phyloP scores from a whole-genome alignment of 2,888 invertebrate genomes.

The Caenorhabditis sp. region DNA sequence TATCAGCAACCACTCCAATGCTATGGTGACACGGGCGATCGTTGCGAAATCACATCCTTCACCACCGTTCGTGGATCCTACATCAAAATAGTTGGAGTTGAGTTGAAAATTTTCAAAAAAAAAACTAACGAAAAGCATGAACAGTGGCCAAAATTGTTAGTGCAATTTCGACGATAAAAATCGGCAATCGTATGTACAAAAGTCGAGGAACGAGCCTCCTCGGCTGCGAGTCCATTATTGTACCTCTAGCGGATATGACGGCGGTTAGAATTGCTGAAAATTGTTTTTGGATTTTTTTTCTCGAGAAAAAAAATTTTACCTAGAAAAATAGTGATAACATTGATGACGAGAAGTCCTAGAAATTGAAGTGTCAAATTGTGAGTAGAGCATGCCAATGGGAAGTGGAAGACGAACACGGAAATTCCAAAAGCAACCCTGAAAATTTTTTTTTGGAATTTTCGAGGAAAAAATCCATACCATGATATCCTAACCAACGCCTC shows the following conservation, averaged over 20 bases:
- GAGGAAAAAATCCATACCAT: constrained; percentile 84
- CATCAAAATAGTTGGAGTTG: neutral
- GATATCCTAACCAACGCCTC: constrained; percentile 84
- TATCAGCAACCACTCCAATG: constrained; percentile 81
- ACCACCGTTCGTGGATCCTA: constrained; percentile 54
- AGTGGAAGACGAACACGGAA: constrained; percentile 76
- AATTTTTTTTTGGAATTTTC: neutral
- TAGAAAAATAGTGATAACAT: constrained; percentile 71
- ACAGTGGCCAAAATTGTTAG: constrained; percentile 91
- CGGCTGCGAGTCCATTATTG: constrained; percentile 89
- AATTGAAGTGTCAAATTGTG: constrained; percentile 64
- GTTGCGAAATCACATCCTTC: constrained; percentile 67
- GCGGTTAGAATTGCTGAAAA: constrained; percentile 75
- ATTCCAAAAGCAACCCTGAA: constrained; percentile 66
- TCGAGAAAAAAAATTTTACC: constrained; percentile 45
- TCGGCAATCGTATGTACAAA: constrained; percentile 88
- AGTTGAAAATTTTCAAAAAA: neutral
- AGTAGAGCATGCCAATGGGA: constrained; percentile 76
- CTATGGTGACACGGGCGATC: constrained; percentile 74
- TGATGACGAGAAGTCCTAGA: constrained; percentile 82
- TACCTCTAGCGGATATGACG: constrained; percentile 86
- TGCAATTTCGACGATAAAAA: constrained; percentile 89
- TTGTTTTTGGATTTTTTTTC: neutral
- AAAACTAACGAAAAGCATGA: constrained; percentile 84
- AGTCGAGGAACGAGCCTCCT: constrained; percentile 85